Percentiles rank a stretch among this genome's conserved stretches.
phyloP scores from a whole-genome alignment of 2,888 invertebrate species.

The Pandemis heparana region DNA sequence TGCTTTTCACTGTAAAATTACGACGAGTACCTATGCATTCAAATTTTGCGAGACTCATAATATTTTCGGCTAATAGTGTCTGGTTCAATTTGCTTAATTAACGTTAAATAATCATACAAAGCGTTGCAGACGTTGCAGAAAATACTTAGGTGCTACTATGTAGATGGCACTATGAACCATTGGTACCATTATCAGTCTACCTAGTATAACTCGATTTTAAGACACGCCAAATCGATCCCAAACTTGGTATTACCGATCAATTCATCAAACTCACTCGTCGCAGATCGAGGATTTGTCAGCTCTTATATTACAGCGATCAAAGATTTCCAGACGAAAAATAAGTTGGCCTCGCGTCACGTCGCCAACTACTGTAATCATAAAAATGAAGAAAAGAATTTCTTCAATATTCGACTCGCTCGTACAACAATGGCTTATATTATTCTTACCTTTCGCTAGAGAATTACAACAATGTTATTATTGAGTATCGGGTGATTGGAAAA shows the following conservation, averaged over 20 bases:
- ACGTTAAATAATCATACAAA: not conserved
- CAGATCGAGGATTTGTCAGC: constrained; percentile 15
- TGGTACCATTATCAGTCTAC: no score
- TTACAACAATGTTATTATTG: constrained; percentile 33
- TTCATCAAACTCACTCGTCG: constrained; percentile 2
- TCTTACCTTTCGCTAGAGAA: constrained; percentile 30
- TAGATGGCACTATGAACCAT: no score
- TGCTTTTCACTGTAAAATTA: constrained; percentile 10
- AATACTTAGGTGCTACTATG: not conserved
- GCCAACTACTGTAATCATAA: constrained; percentile 34
- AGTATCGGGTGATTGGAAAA: constrained; percentile 32
- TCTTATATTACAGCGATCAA: constrained; percentile 20
- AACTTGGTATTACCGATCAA: not conserved
- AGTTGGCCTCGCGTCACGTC: constrained; percentile 23
- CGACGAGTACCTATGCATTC: constrained; percentile 10
- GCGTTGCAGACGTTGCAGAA: not conserved
- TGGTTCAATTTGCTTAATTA: not conserved
- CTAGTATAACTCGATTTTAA: not conserved
- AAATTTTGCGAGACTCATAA: not conserved
- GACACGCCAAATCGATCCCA: not conserved
- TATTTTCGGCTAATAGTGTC: not conserved
- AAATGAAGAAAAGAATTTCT: constrained; percentile 30
- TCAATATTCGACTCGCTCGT: constrained; percentile 20
- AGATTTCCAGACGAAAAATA: constrained; percentile 27
- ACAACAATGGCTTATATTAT: constrained; percentile 33